Conservation (phyloP, 2,113 vertebrate genomes). For the Gallinago media region DNA sequence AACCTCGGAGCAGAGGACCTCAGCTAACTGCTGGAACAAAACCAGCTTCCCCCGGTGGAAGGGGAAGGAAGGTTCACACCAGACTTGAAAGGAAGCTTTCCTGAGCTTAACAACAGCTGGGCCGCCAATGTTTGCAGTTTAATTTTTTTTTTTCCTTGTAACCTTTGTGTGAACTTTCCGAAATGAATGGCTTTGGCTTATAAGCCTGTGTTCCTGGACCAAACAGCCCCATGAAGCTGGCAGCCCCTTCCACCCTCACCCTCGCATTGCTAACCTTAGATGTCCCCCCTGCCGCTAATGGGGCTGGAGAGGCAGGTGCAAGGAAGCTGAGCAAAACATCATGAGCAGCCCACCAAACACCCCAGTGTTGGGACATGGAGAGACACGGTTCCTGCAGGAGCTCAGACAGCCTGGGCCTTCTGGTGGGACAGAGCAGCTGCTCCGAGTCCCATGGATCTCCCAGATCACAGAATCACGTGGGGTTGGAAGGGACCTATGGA, state of each 20-base stretch:
- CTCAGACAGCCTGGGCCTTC: neutral
- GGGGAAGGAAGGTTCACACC: neutral
- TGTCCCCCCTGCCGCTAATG: neutral
- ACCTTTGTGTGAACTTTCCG: neutral
- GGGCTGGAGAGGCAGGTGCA: neutral
- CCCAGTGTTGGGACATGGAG: neutral
- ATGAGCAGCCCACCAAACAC: neutral
- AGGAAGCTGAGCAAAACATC: neutral
- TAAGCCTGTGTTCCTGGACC: neutral
- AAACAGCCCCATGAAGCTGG: neutral
- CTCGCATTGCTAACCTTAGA: neutral
- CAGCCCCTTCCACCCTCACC: neutral
- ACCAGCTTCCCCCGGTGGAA: neutral
- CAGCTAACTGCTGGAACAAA: neutral
- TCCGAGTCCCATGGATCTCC: fast-evolving
- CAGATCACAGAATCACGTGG: too few relatives aligned
- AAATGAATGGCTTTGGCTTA: neutral
- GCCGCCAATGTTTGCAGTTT: neutral
- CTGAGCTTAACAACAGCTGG: neutral
- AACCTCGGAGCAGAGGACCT: neutral
- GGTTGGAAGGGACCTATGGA: too few relatives aligned
- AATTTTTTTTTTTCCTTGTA: neutral
- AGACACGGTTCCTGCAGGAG: neutral
- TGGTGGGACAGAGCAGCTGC: neutral
- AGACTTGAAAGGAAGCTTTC: neutral